Evolutionary conservation across 2,797 vertebrate genomes (phyloP).

Genomic region (Gorsachius magnificus): DNA sequence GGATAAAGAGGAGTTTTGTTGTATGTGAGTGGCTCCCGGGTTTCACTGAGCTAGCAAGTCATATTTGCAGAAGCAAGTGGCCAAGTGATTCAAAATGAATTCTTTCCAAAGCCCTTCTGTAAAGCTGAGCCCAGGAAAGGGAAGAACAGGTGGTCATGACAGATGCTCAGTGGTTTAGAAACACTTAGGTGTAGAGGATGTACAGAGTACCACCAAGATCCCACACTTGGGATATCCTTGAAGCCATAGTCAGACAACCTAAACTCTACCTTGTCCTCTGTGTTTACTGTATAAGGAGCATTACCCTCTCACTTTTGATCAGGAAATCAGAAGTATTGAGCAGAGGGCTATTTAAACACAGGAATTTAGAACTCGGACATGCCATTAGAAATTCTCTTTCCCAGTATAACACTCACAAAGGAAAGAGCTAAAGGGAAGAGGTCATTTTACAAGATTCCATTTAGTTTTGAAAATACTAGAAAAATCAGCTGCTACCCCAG

Average conservation of each 20-base stretch:
- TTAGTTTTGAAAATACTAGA: neutral
- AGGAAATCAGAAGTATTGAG: neutral
- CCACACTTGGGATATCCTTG: neutral
- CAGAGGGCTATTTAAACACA: neutral
- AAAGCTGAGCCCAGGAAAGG: neutral
- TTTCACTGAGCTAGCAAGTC: neutral
- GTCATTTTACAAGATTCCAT: neutral
- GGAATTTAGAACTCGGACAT: neutral
- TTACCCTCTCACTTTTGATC: neutral
- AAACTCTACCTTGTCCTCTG: neutral
- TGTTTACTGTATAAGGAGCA: neutral
- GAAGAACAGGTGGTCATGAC: neutral
- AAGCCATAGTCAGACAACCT: neutral
- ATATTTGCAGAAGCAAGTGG: neutral
- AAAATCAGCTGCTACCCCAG: neutral
- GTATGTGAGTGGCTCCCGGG: neutral
- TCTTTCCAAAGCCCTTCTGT: neutral
- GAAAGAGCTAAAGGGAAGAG: neutral
- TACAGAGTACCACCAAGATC: neutral
- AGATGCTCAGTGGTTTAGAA: neutral
- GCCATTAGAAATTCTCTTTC: neutral
- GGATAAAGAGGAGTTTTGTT: conserved; percentile 61
- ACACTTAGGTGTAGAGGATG: neutral
- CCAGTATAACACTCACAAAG: neutral
- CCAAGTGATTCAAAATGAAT: neutral